Evolutionary conservation across 2,113 vertebrate genomes (phyloP), one percentile per base, ranked within the genome.

Genomic region (Albula glossodonta): DNA sequence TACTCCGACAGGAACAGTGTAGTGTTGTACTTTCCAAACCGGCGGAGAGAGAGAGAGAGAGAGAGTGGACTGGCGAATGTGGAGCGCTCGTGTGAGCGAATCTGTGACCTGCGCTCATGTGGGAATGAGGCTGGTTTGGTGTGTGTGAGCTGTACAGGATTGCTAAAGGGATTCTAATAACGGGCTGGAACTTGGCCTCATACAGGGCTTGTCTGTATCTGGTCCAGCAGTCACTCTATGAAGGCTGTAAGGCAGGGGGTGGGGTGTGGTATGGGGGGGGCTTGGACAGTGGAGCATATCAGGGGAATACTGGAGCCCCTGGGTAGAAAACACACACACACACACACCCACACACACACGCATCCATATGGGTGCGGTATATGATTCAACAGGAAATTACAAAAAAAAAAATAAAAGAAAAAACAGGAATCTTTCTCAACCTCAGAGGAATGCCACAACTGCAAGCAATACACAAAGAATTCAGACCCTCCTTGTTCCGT

Each of bases 331-430:
- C 63, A 70, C 63, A n/a, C 63, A 70, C 63, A n/a, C 63, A 70
- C 63, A 8, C 63, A 70, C 63, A n/a, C 22, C 15, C 12, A 31
- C 51, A 84, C 49, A 81, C 56, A 84, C 78, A 74, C n/a, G 77
- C 63, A 51, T 50, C 31, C 15, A 41, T 9, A 49, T 6, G 50
- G 5, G 84, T 50, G 79, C 52, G 86, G 78, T 51, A 19, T n/a
- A 63, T 12, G 13, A 48, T 63, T 88, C 57, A 70, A 87, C 81
- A 87, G 88, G 84, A 89, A 87, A 89, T 89, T 86, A 86, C 53
- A 81, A 80, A 52, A 86, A 51, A 86, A 82, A 83, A 80, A 82
- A 57, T n/a, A 51, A 81, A 53, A 5, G 85, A 57, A 86, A 25
- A 51, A 80, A 80, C 41, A 17, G 56, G 52, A 87, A 89, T 82